Base-by-base conservation (phyloP, 1,140 invertebrate genomes). In the Eumaeus atala region DNA sequence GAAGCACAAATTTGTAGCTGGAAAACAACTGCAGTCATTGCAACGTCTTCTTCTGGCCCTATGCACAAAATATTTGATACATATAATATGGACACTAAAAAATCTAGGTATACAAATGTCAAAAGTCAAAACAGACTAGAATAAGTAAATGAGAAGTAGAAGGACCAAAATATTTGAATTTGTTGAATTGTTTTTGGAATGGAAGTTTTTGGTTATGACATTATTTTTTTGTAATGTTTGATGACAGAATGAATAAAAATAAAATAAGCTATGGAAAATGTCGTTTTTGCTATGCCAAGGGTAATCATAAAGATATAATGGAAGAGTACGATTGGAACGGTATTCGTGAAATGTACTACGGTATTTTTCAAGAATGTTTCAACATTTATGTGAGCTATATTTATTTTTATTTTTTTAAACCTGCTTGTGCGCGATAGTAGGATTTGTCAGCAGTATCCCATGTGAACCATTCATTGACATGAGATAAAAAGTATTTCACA, bases 311-410 rank as follows among this genome's bases (percentile, higher is more conserved):
- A 44, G 61, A 66, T 50, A 55, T 66, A 10, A 66, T 54, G 61
- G 63, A 66, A 18, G 58, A 58, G 55, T 63, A 66, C 16, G 48
- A 47, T 12, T 47, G 28, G 3, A 54, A 59, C 10, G 61, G 56
- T 16, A 34, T 50, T n/a, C 48, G 61, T 17, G 64, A 66, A 56
- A 36, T 63, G 14, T 66, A 66, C 47, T 63, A 40, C 47, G 58
- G 63, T 51, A 51, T 58, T 21, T 61, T 66, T 54, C 58, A 63
- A 40, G 64, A 66, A 54, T 66, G 64, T 54, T 66, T 63, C 52
- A 66, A 66, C 58, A 60, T 66, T 53, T 66, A 61, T 50, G 64
- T 66, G 37, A 60, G 64, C 58, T 21, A 47, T 42, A 21, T 36
- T 14, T 51, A 14, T 16, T 38, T 16, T 35, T 0, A 28, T 12